These are phyloP conservation scores for Smutsia gigantea DNA, from an alignment of 2,797 vertebrate genomes.

Conservation along the genomic window DNA sequence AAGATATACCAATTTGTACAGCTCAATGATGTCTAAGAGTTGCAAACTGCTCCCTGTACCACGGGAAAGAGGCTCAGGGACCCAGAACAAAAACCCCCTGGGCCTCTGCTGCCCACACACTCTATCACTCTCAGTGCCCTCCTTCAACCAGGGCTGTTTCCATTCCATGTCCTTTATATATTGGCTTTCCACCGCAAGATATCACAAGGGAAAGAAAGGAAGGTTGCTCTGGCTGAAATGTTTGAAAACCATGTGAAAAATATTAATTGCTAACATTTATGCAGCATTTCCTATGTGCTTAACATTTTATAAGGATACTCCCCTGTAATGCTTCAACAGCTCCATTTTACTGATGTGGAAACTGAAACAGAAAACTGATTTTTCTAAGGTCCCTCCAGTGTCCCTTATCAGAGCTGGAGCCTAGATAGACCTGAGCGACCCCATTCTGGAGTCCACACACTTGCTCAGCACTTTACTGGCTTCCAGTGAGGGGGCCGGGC, in stretches of 20 bases:
- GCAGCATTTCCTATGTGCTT: background rate
- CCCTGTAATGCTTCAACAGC: background rate
- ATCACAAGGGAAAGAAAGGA: background rate
- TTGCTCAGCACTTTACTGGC: background rate
- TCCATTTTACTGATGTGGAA: background rate
- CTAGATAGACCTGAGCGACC: accelerated
- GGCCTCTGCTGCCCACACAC: background rate
- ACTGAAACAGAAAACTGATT: background rate
- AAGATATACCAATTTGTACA: background rate
- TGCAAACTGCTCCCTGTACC: background rate
- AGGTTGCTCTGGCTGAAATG: background rate
- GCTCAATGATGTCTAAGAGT: background rate
- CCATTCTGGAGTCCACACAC: background rate
- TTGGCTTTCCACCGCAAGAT: accelerated
- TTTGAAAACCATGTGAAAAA: conserved; percentile 11
- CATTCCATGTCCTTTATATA: background rate
- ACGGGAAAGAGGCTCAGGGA: background rate
- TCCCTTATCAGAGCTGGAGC: background rate
- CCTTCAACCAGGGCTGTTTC: background rate
- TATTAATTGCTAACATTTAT: background rate
- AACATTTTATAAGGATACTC: background rate
- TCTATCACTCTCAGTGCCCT: background rate
- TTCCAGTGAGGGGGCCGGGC: background rate
- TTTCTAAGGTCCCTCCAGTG: background rate
- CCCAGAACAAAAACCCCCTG: background rate